Base-by-base conservation (phyloP, 2,888 invertebrate species). In the Drosophila koepferae region DNA sequence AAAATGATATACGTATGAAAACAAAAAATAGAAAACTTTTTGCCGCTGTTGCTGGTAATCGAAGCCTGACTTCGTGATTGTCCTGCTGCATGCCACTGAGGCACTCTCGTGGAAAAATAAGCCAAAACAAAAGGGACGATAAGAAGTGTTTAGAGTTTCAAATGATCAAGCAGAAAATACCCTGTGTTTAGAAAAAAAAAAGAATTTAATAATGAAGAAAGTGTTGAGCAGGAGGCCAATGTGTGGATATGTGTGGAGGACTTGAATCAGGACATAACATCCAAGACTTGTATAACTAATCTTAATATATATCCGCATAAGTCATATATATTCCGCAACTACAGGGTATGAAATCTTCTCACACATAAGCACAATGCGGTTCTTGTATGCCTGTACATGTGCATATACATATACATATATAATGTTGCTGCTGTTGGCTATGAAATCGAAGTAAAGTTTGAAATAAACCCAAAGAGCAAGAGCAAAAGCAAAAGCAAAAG, bases 381-480 rank as follows among this genome's bases (percentile, higher is more conserved):
- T 31, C 20, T 16, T 31, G 18, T 31, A 44, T 44, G 49, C 10
- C n/a, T 6, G n/a, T 49, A 28, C 49, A n/a, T 28, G 28, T 10
- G 16, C 28, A 46, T 7, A 44, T 7, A 46, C 20, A 46, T 48
- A 7, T 46, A 53, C 46, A 28, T 40, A 14, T 36, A 60, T 38
- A 38, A 61, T 62, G 59, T n/a, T 53, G 64, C 48, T 70, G 65
- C 38, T 63, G 23, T 20, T 54, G 54, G 49, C 67, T 86, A 73
- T 86, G 82, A 83, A 83, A 83, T 83, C 82, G 87, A 83, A 83
- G 85, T 74, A 87, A 83, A 83, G 85, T 83, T 87, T 62, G 76
- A 76, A 87, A 84, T 81, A 87, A 82, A 72, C 77, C 72, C 56
- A 66, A 74, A 76, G 63, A 74, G 81, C 74, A 83, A 71, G 70